A percentile compares a stretch with the other conserved stretches of the same genome.
phyloP scores from a whole-genome alignment of 2,888 invertebrate genomes.

The Drosophila formosana region DNA sequence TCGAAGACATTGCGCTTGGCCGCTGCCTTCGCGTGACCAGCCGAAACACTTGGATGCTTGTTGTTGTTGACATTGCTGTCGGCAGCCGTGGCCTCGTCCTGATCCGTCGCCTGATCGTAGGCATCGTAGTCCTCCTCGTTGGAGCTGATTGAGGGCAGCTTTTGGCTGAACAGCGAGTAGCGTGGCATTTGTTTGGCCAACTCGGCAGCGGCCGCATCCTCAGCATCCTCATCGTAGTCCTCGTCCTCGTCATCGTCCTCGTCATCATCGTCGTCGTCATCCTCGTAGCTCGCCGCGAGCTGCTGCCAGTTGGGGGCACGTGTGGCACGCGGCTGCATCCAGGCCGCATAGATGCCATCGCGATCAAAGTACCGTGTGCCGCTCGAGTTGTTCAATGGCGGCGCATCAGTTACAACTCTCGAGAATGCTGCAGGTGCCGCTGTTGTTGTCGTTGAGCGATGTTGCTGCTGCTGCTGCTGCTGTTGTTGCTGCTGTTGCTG shows the following conservation, averaged over 20 bases:
- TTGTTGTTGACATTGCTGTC: slow-evolving; percentile 26
- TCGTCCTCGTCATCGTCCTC: slow-evolving; percentile 58
- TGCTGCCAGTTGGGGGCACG: slow-evolving; percentile 75
- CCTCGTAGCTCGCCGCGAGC: slow-evolving; percentile 49
- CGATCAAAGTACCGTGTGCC: slow-evolving; percentile 82
- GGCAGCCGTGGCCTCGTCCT: background rate
- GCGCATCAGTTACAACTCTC: slow-evolving; percentile 35
- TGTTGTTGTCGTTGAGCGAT: slow-evolving; percentile 15
- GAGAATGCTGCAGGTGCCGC: background rate
- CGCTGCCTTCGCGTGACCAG: slow-evolving; percentile 53
- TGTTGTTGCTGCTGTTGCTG: slow-evolving; percentile 27
- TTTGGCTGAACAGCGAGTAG: slow-evolving; percentile 68
- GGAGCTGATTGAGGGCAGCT: slow-evolving; percentile 47
- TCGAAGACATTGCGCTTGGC: slow-evolving; percentile 70
- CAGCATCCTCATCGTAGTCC: slow-evolving; percentile 42
- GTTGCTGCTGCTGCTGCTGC: slow-evolving; percentile 10
- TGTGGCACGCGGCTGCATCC: slow-evolving; percentile 65
- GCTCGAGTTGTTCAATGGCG: slow-evolving; percentile 48
- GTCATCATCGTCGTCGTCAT: slow-evolving; percentile 59
- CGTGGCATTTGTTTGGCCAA: slow-evolving; percentile 69
- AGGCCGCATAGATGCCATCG: slow-evolving; percentile 75
- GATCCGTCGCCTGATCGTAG: slow-evolving; percentile 39
- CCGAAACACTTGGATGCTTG: slow-evolving; percentile 58
- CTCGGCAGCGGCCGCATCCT: slow-evolving; percentile 44
- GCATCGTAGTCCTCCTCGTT: slow-evolving; percentile 56